Evolutionary conservation across 2,113 vertebrate species (phyloP).

Genomic region (Vidua macroura): DNA sequence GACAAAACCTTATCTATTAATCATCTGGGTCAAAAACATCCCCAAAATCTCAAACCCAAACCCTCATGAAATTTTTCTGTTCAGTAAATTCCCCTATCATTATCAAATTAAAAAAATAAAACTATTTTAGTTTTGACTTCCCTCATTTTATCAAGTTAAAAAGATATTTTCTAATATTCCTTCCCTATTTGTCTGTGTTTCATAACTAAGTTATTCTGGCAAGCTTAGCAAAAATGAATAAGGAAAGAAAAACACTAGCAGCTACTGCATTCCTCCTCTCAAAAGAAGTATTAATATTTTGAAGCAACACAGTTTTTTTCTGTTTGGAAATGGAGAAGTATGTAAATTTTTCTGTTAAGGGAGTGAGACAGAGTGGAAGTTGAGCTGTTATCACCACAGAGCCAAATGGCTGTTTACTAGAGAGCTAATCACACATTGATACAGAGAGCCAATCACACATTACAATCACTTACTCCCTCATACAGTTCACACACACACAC

Average conservation of each 20-base stretch:
- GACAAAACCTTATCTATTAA: not conserved
- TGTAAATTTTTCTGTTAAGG: not conserved
- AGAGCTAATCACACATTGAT: not conserved
- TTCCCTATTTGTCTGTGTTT: not conserved
- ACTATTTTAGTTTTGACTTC: not conserved
- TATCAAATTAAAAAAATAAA: not conserved
- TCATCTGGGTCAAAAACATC: not conserved
- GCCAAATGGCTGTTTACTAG: not conserved
- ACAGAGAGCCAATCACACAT: not conserved
- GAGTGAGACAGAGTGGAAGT: not conserved
- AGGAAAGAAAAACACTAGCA: not conserved
- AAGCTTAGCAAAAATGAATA: not conserved
- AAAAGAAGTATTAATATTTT: not conserved
- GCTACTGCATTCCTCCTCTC: not conserved
- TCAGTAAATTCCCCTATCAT: not conserved
- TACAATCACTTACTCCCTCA: not conserved
- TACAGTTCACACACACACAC: not conserved
- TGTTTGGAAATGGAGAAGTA: not conserved
- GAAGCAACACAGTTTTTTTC: not conserved
- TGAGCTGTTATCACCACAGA: not conserved
- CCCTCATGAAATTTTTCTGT: not conserved
- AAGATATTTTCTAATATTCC: not conserved
- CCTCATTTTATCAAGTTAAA: not conserved
- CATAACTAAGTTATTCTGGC: not conserved
- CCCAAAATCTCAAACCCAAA: not conserved